Evolutionary conservation across 2,888 invertebrate species (phyloP).

Genomic region (Noctua janthina): DNA sequence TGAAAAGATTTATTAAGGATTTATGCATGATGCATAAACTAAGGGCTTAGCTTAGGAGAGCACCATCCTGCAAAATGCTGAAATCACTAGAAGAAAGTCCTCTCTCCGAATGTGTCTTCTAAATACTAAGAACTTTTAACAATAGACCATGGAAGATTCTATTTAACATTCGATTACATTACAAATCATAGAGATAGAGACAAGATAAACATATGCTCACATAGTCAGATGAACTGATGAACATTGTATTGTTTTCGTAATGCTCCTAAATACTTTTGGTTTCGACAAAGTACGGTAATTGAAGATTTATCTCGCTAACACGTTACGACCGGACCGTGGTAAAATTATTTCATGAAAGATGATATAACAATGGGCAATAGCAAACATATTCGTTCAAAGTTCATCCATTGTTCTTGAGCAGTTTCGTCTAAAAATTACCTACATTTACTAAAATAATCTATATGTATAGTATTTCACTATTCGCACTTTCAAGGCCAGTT

Average conservation of each 20-base stretch:
- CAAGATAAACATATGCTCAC: slow-evolving; percentile 24
- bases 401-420: slow-evolving; percentile 64
- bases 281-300: slow-evolving; percentile 55
- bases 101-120: neutral
- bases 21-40: neutral
- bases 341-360: slow-evolving; percentile 69
- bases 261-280: slow-evolving; percentile 56
- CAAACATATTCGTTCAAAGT: slow-evolving; percentile 69
- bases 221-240: slow-evolving; percentile 10
- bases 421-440: slow-evolving; percentile 58
- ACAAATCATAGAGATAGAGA: slow-evolving; percentile 18
- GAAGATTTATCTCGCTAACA: slow-evolving; percentile 49
- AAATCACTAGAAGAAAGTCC: neutral
- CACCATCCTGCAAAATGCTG: neutral
- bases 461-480: slow-evolving; percentile 29
- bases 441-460: slow-evolving; percentile 44
- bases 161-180: slow-evolving; percentile 12
- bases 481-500: slow-evolving; percentile 48
- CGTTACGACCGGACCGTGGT: slow-evolving; percentile 66
- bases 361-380: slow-evolving; percentile 72
- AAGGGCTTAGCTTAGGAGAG: neutral
- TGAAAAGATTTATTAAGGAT: neutral
- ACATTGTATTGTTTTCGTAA: slow-evolving; percentile 40
- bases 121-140: neutral
- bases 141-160: neutral